Percentiles rank a stretch among this genome's conserved stretches.
Evolutionary conservation across 2,797 vertebrate genomes (phyloP).

Genomic region (Megaceryle alcyon): DNA sequence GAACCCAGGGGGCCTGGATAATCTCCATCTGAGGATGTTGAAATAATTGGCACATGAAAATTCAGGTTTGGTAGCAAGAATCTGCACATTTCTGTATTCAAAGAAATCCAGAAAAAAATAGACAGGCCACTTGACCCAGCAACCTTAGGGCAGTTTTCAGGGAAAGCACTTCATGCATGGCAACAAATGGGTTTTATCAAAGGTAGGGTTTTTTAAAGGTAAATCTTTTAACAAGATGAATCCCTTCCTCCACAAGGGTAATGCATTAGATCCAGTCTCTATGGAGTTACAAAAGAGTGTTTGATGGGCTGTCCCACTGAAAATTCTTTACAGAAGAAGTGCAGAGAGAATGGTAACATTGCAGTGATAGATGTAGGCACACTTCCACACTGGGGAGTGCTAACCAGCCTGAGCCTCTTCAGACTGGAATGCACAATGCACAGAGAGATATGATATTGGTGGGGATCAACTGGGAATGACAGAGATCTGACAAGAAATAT

Average conservation of each 20-base stretch:
- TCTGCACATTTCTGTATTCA: not conserved
- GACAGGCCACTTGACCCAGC: not conserved
- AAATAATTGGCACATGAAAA: slow-evolving; percentile 58
- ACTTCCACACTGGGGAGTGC: not conserved
- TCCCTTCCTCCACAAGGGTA: not conserved
- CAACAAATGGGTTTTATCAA: slow-evolving; percentile 4
- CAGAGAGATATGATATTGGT: not conserved
- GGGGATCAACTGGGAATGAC: not conserved
- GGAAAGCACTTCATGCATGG: not conserved
- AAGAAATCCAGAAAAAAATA: not conserved
- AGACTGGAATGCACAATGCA: not conserved
- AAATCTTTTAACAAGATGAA: slow-evolving; percentile 16
- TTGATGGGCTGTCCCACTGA: not conserved
- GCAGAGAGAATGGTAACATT: not conserved
- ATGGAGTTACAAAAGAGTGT: not conserved
- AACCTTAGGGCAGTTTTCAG: not conserved
- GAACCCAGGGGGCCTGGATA: slow-evolving; percentile 7
- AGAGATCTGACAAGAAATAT: not conserved
- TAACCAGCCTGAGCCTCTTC: not conserved
- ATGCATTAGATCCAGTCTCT: not conserved
- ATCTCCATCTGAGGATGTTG: slow-evolving; percentile 10
- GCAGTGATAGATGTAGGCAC: not conserved
- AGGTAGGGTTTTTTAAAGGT: not conserved
- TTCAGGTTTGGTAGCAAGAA: not conserved
- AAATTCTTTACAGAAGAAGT: not conserved